phyloP scores from a whole-genome alignment of 1,140 invertebrate genomes.

The Alviniconcha marisindica region DNA sequence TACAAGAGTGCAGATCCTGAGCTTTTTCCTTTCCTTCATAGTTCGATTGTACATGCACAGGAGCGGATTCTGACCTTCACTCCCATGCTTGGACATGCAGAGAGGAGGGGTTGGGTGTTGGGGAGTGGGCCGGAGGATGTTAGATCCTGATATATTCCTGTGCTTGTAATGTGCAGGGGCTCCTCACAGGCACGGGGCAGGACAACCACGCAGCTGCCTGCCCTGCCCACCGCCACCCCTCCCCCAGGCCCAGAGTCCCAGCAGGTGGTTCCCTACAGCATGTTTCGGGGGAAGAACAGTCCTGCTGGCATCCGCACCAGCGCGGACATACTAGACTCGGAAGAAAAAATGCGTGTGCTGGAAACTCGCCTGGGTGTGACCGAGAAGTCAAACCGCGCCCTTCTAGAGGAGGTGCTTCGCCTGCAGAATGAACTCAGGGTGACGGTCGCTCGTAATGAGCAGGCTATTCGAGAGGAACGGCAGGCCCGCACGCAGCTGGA shows the following conservation, averaged over 20 bases:
- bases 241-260: slow-evolving; percentile 47
- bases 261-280: slow-evolving; percentile 57
- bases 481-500: slow-evolving; percentile 69
- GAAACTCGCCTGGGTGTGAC: slow-evolving; percentile 71
- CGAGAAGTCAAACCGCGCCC: slow-evolving; percentile 73
- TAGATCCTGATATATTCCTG: too few species aligned
- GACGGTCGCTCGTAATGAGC: slow-evolving; percentile 67
- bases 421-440: slow-evolving; percentile 73
- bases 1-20: too few species aligned
- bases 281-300: slow-evolving; percentile 33
- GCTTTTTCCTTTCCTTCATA: too few species aligned
- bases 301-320: slow-evolving; percentile 35
- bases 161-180: slow-evolving; percentile 51
- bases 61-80: too few species aligned
- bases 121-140: too few species aligned
- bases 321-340: slow-evolving; percentile 52
- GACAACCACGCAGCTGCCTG: slow-evolving; percentile 64
- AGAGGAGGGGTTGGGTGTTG: too few species aligned
- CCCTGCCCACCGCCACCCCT: slow-evolving; percentile 58
- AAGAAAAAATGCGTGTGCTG: slow-evolving; percentile 67
- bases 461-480: slow-evolving; percentile 67
- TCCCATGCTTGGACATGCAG: too few species aligned
- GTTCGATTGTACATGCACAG: too few species aligned
- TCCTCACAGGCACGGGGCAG: slow-evolving; percentile 63
- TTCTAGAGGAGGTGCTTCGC: slow-evolving; percentile 75